phyloP scores from a whole-genome alignment of 2,797 vertebrate genomes.

The Enteromius afrohamiltoni region DNA sequence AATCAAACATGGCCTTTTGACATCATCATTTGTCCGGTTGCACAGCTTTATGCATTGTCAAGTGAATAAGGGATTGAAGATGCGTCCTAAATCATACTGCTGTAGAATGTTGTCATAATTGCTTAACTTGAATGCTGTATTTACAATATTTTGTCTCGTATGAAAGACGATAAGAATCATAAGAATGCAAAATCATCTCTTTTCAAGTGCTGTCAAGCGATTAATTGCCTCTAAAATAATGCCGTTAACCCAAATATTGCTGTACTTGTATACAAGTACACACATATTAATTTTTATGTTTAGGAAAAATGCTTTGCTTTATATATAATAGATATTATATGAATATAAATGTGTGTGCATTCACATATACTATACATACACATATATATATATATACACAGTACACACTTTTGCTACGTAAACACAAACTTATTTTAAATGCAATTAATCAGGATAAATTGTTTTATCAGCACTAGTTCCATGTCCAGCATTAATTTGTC shows the following conservation, averaged over 20 bases:
- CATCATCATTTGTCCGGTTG: neutral
- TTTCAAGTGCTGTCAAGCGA: no score
- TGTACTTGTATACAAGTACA: no score
- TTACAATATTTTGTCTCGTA: neutral
- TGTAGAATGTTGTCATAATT: neutral
- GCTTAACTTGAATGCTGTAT: neutral
- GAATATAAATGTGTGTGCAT: no score
- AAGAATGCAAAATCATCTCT: neutral
- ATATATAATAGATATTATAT: no score
- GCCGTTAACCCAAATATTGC: no score
- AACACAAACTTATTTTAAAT: neutral
- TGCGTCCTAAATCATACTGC: neutral
- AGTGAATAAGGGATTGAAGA: neutral
- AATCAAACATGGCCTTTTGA: neutral
- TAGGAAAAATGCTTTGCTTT: no score
- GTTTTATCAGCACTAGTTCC: neutral
- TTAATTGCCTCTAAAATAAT: no score
- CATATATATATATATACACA: no score
- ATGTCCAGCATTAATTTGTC: neutral
- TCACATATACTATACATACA: no score
- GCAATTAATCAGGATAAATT: neutral
- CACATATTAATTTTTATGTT: no score
- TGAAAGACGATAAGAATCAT: no score
- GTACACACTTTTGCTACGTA: neutral
- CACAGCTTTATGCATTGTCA: neutral